A percentile compares a stretch with the other conserved stretches of the same genome.
Conservation (phyloP, 2,797 vertebrate genomes). For the Saxicola maurus region DNA sequence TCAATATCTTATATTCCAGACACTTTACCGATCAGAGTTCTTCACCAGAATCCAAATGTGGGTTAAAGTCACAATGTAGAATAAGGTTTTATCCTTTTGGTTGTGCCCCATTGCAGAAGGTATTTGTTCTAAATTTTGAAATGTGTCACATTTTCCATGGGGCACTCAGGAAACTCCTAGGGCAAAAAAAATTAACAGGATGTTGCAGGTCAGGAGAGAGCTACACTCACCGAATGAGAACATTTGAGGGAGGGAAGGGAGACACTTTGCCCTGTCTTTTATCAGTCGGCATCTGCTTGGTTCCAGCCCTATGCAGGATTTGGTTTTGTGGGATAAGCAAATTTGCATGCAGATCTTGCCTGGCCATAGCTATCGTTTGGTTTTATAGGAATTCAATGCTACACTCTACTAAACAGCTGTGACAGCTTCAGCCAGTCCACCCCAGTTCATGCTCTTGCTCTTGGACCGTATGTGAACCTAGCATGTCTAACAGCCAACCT, state of each 20-base stretch:
- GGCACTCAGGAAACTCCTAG: slow-evolving; percentile 10
- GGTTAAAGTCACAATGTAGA: not conserved
- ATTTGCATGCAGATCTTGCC: not conserved
- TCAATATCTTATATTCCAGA: not conserved
- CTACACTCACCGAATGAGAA: not conserved
- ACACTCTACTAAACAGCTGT: not conserved
- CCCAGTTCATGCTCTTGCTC: not conserved
- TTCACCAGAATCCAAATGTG: not conserved
- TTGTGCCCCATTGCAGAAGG: not conserved
- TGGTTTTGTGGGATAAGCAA: not conserved
- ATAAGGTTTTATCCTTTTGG: accelerated
- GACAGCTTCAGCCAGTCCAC: not conserved
- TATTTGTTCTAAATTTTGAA: not conserved
- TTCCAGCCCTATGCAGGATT: not conserved
- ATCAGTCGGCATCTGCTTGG: accelerated
- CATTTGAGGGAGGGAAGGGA: not conserved
- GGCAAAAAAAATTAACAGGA: not conserved
- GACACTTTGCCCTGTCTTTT: not conserved
- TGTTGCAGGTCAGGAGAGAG: not conserved
- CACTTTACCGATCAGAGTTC: not conserved
- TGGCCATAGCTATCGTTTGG: not conserved
- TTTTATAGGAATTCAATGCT: not conserved
- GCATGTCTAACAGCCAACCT: not conserved
- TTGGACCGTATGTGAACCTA: not conserved
- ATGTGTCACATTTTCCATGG: not conserved